These are phyloP conservation scores for Holacanthus passer DNA, from an alignment of 2,113 vertebrate genomes.

Conservation along the genomic window DNA sequence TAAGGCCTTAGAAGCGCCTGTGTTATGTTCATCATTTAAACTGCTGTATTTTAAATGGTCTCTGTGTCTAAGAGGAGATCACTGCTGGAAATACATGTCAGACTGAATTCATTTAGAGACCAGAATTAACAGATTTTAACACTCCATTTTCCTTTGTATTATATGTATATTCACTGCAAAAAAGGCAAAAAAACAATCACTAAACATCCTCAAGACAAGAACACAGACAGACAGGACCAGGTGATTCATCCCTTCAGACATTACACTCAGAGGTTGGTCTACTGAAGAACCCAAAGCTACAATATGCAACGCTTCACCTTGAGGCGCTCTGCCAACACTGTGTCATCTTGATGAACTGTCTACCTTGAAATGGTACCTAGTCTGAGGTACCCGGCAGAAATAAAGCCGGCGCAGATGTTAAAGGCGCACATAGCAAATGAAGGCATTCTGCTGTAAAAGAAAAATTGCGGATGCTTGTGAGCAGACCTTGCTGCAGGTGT, in stretches of 20 bases:
- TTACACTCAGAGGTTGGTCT: slow-evolving; percentile 6
- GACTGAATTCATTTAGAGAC: not conserved
- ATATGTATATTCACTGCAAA: not conserved
- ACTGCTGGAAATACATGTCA: not conserved
- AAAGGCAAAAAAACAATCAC: not conserved
- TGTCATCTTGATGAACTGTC: slow-evolving; percentile 34
- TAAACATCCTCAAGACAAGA: not conserved
- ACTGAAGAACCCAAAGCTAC: not conserved
- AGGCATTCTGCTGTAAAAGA: slow-evolving; percentile 5
- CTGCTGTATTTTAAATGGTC: not conserved
- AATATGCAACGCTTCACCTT: slow-evolving; percentile 41
- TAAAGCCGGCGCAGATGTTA: slow-evolving; percentile 1
- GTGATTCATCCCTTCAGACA: slow-evolving; percentile 21
- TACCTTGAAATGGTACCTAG: slow-evolving; percentile 11
- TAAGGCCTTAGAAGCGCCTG: not conserved
- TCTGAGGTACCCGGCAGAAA: slow-evolving; percentile 28
- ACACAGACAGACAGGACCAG: not conserved
- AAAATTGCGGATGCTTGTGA: not conserved
- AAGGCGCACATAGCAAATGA: slow-evolving; percentile 1
- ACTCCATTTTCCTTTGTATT: not conserved
- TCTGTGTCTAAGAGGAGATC: not conserved
- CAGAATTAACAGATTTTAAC: not conserved
- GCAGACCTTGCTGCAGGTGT: not conserved
- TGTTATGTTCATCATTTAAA: not conserved
- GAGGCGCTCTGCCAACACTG: slow-evolving; percentile 36